Evolutionary conservation across 2,113 vertebrate genomes (phyloP), one percentile per base, ranked within the genome.

Genomic region (Lepus timidus): DNA sequence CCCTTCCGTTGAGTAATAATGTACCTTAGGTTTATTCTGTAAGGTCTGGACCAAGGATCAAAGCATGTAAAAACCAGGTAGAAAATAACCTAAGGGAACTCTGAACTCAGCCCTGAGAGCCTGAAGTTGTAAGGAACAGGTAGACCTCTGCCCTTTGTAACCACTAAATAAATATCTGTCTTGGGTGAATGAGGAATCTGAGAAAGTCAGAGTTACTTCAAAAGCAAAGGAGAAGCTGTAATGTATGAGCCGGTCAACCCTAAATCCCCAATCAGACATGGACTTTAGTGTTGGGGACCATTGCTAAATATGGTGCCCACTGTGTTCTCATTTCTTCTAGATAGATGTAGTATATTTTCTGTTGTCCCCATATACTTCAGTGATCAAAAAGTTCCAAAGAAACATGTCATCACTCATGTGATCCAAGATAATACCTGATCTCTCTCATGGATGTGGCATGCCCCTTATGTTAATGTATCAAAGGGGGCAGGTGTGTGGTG

Each of bases 261-360:
- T 17, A 39, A 89, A 58, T 17, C 85, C 83, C 58, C n/a, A 61
- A 62, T 65, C 33, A 33, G 71, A 85, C 55, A 44, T 78, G 36
- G 14, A 61, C 62, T 61, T 88, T 67, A 70, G n/a, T 39, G 16
- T 25, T 52, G 10, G 49, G 27, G 39, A 4, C 67, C n/a, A 58
- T 39, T 73, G 67, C 71, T 75, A 74, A 27, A 68, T 73, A 39
- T 12, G 29, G 23, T 9, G 1, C 29, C 61, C 33, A 27, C 0
- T 65, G 4, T 70, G 29, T 62, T 91, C 55, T 58, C 55, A 61
- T 85, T 87, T 86, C 62, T 96, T 88, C 75, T 91, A 36, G 4
- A 71, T 22, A 90, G 70, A 76, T 44, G 33, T 79, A 2, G 25
- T 55, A 16, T 67, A 68, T 90, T 87, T 61, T 90, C 13, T 70